A percentile compares a stretch with the other conserved stretches of the same genome.
Evolutionary conservation across 2,113 vertebrate species (phyloP).

Genomic region (Anolis sagrei): DNA sequence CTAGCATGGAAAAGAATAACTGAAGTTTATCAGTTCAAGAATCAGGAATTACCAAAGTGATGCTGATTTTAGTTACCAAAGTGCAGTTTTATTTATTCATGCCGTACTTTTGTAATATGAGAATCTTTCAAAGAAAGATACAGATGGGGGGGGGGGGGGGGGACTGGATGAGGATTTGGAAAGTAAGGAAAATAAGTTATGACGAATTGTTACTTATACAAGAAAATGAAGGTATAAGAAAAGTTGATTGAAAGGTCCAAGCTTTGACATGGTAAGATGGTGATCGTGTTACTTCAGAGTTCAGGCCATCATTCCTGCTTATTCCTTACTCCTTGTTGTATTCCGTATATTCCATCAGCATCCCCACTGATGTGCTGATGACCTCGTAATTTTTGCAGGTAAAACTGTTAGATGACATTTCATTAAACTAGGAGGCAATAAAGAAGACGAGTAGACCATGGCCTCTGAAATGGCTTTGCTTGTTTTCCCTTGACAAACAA

Average conservation of each 20-base stretch:
- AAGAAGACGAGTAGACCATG: background rate
- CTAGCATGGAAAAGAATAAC: background rate
- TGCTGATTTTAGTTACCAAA: background rate
- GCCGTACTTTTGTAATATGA: background rate
- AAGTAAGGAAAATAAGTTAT: background rate
- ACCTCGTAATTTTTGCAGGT: background rate
- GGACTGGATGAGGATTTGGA: background rate
- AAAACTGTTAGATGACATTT: background rate
- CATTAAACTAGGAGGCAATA: background rate
- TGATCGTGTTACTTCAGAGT: background rate
- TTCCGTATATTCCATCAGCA: background rate
- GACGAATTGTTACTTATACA: background rate
- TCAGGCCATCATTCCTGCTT: slow-evolving; percentile 1
- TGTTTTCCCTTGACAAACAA: background rate
- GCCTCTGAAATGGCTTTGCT: background rate
- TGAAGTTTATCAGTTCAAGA: background rate
- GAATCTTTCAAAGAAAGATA: background rate
- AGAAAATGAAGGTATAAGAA: background rate
- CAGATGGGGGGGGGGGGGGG: background rate
- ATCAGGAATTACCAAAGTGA: background rate
- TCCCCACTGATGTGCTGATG: background rate
- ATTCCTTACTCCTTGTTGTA: background rate
- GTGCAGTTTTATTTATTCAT: background rate
- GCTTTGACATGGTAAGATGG: background rate
- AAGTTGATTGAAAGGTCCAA: background rate